Conservation (phyloP, 2,797 vertebrate species). For the Helicolenus hilgendorfi region DNA sequence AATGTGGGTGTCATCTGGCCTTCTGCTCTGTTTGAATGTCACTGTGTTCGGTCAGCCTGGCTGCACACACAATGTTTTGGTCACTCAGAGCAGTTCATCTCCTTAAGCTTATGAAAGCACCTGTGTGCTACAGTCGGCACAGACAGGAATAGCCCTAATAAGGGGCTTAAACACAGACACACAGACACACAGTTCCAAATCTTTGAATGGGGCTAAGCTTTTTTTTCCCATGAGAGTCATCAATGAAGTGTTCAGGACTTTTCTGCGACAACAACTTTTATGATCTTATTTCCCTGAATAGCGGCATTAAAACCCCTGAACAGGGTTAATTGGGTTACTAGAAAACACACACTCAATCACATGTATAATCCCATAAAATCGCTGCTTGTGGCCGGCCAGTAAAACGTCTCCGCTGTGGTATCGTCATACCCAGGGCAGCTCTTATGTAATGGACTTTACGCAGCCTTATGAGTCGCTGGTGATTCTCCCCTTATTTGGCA, state of each 20-base stretch:
- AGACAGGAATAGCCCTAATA: conserved; percentile 73
- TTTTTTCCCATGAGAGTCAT: conserved; percentile 19
- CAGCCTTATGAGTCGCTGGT: conserved; percentile 39
- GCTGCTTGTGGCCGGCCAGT: conserved; percentile 9
- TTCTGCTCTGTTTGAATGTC: conserved; percentile 71
- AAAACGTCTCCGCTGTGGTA: conserved; percentile 23
- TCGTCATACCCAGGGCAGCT: conserved; percentile 20
- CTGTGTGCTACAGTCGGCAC: conserved; percentile 48
- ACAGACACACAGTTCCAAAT: conserved; percentile 13
- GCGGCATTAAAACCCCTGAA: not conserved
- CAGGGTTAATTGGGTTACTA: conserved; percentile 5
- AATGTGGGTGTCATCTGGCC: conserved; percentile 50
- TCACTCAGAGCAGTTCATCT: conserved; percentile 33
- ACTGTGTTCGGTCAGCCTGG: conserved; percentile 45
- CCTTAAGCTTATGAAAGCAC: conserved; percentile 71
- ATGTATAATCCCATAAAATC: conserved; percentile 18
- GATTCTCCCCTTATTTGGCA: conserved; percentile 70
- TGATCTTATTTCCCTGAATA: conserved; percentile 5
- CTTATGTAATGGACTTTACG: conserved; percentile 70
- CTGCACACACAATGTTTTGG: conserved; percentile 21
- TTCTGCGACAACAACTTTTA: not conserved
- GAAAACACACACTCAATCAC: conserved; percentile 21
- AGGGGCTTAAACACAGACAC: conserved; percentile 64
- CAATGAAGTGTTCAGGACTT: conserved; percentile 19
- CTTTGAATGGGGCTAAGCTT: conserved; percentile 43